Conservation (phyloP, 2,797 vertebrate genomes). For the Cygnus olor region DNA sequence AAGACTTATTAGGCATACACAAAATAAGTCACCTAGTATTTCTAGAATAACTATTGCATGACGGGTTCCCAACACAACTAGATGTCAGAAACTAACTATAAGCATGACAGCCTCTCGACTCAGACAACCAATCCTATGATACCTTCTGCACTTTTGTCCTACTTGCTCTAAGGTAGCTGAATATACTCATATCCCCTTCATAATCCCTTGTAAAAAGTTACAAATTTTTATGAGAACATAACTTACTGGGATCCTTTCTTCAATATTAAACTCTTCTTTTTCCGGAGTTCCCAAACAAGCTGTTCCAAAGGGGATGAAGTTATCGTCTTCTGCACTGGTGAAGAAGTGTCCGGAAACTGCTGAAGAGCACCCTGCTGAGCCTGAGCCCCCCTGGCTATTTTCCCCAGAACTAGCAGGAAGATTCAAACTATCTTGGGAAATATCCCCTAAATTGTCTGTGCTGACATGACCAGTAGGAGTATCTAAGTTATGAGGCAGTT, state of each 20-base stretch:
- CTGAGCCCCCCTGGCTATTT: slow-evolving; percentile 52
- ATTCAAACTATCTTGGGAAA: slow-evolving; percentile 65
- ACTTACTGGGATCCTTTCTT: slow-evolving; percentile 89
- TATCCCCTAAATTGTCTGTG: slow-evolving; percentile 63
- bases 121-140: neutral
- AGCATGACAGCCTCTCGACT: neutral
- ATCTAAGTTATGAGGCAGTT: neutral
- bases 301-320: slow-evolving; percentile 75
- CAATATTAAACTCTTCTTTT: slow-evolving; percentile 84
- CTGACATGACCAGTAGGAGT: rapidly evolving
- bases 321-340: slow-evolving; percentile 75
- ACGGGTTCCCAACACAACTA: neutral
- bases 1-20: neutral
- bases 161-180: neutral
- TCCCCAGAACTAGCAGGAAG: slow-evolving; percentile 65
- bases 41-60: neutral
- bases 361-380: slow-evolving; percentile 54
- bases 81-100: neutral
- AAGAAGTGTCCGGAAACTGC: slow-evolving; percentile 62
- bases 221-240: neutral
- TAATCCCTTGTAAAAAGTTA: neutral
- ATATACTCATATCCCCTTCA: neutral
- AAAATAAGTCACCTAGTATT: neutral
- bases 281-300: slow-evolving; percentile 61
- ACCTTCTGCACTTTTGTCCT: neutral